phyloP scores from a whole-genome alignment of 2,888 invertebrate species.

The Himalopsyche kuldschensis region DNA sequence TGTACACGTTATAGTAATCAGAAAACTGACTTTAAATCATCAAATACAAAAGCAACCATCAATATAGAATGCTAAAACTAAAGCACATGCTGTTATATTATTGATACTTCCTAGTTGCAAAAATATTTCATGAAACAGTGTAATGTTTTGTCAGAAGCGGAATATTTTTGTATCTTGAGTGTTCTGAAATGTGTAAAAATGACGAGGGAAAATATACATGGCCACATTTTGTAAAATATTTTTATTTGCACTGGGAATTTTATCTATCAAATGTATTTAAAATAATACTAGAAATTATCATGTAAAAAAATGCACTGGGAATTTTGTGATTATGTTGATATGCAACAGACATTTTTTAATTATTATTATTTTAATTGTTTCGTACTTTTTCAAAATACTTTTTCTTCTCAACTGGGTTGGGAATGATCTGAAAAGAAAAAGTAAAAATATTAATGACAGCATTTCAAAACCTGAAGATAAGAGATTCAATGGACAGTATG shows the following conservation, averaged over 20 bases:
- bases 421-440: conserved; percentile 72
- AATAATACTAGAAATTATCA: neutral
- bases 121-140: too few species aligned
- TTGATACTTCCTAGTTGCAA: too few species aligned
- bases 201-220: neutral
- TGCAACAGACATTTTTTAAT: neutral
- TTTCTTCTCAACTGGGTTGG: conserved; percentile 77
- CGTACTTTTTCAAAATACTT: conserved; percentile 74
- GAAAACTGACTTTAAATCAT: too few species aligned
- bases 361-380: conserved; percentile 7
- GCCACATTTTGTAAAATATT: neutral
- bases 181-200: too few species aligned
- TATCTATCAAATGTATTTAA: neutral
- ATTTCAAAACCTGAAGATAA: neutral
- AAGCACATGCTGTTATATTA: too few species aligned
- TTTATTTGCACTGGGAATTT: neutral
- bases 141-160: too few species aligned
- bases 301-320: neutral
- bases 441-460: conserved; percentile 17
- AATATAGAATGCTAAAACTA: too few species aligned
- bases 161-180: too few species aligned
- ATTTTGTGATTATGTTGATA: neutral
- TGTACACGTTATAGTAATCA: too few species aligned
- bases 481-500: neutral
- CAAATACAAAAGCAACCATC: too few species aligned